Evolutionary conservation across 2,888 invertebrate genomes (phyloP).

Genomic region (Itoplectis maculator): DNA sequence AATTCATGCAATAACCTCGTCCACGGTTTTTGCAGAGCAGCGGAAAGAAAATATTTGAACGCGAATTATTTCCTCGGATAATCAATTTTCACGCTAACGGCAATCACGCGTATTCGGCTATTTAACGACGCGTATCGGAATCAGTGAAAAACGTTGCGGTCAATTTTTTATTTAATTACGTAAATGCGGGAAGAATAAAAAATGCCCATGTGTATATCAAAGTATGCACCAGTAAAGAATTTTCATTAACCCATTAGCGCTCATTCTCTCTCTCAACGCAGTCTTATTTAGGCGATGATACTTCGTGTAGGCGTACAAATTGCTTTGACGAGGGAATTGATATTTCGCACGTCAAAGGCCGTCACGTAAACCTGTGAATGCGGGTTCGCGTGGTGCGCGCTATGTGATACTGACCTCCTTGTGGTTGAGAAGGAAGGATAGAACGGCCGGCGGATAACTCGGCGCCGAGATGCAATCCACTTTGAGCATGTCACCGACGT

Average conservation of each 20-base stretch:
- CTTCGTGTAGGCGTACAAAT: too few relatives aligned
- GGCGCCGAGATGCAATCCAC: slow-evolving; percentile 81
- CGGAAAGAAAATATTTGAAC: slow-evolving; percentile 32
- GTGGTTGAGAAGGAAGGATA: slow-evolving; percentile 81
- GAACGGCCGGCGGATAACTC: slow-evolving; percentile 80
- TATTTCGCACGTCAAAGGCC: slow-evolving; percentile 4
- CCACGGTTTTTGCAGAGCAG: slow-evolving; percentile 17
- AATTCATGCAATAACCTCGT: slow-evolving; percentile 19
- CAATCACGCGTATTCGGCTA: neutral
- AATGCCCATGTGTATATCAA: too few relatives aligned
- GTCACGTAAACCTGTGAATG: neutral
- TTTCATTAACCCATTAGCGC: too few relatives aligned
- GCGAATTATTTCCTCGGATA: slow-evolving; percentile 26
- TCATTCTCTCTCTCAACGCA: too few relatives aligned
- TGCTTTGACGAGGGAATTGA: neutral
- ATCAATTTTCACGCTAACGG: neutral
- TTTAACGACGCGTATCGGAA: neutral
- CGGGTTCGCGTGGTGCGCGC: neutral
- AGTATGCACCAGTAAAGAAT: too few relatives aligned
- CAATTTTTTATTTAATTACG: neutral
- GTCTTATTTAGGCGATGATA: neutral
- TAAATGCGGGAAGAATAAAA: too few relatives aligned
- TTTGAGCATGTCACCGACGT: slow-evolving; percentile 79
- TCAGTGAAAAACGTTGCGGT: neutral
- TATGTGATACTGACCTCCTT: slow-evolving; percentile 76